These are phyloP conservation scores for Electrophaes corylata DNA, from an alignment of 2,888 invertebrate genomes.

Conservation along the genomic window DNA sequence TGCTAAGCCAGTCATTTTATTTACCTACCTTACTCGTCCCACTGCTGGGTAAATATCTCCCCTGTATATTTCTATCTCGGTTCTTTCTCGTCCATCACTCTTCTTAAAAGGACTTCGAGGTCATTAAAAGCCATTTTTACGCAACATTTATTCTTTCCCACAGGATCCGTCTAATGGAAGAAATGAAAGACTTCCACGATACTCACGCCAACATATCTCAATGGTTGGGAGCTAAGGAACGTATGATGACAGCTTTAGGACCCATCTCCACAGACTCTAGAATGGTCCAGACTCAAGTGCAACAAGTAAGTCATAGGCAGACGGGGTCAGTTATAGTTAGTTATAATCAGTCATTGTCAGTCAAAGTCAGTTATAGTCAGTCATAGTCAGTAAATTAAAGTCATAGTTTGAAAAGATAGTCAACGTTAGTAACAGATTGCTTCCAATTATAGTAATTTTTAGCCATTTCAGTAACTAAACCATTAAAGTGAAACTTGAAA, in stretches of 20 bases:
- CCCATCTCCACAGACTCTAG: conserved; percentile 98
- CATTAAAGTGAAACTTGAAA: too few relatives aligned
- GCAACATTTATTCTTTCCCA: neutral
- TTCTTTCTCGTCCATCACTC: too few relatives aligned
- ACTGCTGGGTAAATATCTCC: too few relatives aligned
- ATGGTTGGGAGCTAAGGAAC: conserved; percentile 96
- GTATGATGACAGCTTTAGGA: conserved; percentile 97
- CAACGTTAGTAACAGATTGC: too few relatives aligned
- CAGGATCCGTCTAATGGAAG: conserved; percentile 90
- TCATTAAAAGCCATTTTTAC: too few relatives aligned
- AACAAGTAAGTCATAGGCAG: conserved; percentile 83
- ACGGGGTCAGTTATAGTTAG: neutral
- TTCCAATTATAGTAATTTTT: too few relatives aligned
- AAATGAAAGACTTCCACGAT: conserved; percentile 96
- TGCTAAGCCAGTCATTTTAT: too few relatives aligned
- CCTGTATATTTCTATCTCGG: too few relatives aligned
- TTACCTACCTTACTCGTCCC: too few relatives aligned
- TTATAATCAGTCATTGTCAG: neutral
- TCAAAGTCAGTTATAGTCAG: neutral
- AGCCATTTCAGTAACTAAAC: too few relatives aligned
- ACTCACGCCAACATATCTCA: conserved; percentile 92
- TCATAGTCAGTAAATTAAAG: neutral
- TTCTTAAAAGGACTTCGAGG: too few relatives aligned
- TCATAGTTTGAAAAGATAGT: neutral
- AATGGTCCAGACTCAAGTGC: conserved; percentile 97